Evolutionary conservation across 1,140 invertebrate species (phyloP), one percentile per base, ranked within the genome.

Genomic region (Scaptodrosophila lebanonensis): DNA sequence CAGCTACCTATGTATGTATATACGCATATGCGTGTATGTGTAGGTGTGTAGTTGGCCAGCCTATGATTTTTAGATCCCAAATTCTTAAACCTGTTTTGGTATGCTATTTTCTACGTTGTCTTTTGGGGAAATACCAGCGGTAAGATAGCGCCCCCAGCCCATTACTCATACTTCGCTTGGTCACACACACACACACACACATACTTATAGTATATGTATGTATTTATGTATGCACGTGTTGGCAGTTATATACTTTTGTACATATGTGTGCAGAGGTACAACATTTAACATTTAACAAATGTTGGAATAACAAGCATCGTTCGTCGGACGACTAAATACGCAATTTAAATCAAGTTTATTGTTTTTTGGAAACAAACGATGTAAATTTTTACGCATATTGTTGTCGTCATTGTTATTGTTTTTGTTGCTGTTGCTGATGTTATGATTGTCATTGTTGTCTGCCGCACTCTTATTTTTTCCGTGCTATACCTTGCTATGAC

Each of bases 161-260:
- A 75, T 75, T 75, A 68, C 65, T 75, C 70, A 75, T 68, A 53
- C 44, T 42, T 13, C 48, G 51, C 48, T 44, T 66, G 58, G 38
- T 66, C 36, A 18, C 2, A 3, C 8, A 27, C n/a, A n/a, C n/a
- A n/a, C n/a, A n/a, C n/a, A n/a, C n/a, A n/a, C n/a, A n/a, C n/a
- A n/a, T n/a, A n/a, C n/a, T n/a, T n/a, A n/a, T n/a, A n/a, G n/a
- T n/a, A n/a, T n/a, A n/a, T n/a, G n/a, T n/a, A n/a, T n/a, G n/a
- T n/a, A n/a, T n/a, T n/a, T n/a, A n/a, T n/a, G n/a, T n/a, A n/a
- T n/a, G n/a, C n/a, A n/a, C n/a, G n/a, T n/a, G n/a, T 11, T n/a
- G 22, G 12, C 13, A 29, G 29, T 39, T 56, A 62, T 61, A 43
- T n/a, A 64, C 60, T 69, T 70, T 54, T 30, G 9, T n/a, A 5